Percentiles rank a stretch among this genome's conserved stretches.
Conservation (phyloP, 2,797 vertebrate species). For the Delichon dasypus region DNA sequence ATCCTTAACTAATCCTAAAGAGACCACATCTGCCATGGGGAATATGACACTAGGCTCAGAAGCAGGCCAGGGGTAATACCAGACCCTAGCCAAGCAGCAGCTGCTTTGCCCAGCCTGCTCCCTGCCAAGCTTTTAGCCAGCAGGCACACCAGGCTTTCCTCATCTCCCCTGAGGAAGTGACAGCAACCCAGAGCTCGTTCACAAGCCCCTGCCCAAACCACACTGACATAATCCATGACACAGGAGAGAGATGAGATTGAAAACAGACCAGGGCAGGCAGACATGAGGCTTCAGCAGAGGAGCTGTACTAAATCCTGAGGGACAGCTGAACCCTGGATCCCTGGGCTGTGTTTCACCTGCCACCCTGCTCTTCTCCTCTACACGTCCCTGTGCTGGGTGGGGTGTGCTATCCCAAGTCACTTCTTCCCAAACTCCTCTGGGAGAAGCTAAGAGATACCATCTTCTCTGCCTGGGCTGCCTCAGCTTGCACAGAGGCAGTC, state of each 20-base stretch:
- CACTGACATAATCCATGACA: background rate
- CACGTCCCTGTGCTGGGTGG: rapidly evolving
- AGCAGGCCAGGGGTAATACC: background rate
- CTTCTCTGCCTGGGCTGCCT: background rate
- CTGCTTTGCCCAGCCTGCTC: background rate
- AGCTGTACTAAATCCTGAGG: background rate
- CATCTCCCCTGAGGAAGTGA: rapidly evolving
- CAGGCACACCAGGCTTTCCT: background rate
- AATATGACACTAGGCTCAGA: background rate
- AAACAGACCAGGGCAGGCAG: background rate
- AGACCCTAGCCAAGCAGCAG: background rate
- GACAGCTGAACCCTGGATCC: background rate
- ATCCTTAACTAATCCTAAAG: conserved; percentile 48
- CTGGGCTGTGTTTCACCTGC: background rate
- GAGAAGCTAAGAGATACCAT: background rate
- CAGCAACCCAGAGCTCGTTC: background rate
- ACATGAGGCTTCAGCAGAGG: background rate
- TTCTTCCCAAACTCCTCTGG: background rate
- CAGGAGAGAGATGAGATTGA: background rate
- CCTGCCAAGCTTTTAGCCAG: background rate
- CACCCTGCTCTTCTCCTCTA: background rate
- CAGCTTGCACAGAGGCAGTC: background rate
- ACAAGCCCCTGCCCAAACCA: background rate
- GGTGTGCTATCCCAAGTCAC: background rate
- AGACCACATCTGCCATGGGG: conserved; percentile 10